Conservation (phyloP, 2,113 vertebrate species). For the Morone chrysops region DNA sequence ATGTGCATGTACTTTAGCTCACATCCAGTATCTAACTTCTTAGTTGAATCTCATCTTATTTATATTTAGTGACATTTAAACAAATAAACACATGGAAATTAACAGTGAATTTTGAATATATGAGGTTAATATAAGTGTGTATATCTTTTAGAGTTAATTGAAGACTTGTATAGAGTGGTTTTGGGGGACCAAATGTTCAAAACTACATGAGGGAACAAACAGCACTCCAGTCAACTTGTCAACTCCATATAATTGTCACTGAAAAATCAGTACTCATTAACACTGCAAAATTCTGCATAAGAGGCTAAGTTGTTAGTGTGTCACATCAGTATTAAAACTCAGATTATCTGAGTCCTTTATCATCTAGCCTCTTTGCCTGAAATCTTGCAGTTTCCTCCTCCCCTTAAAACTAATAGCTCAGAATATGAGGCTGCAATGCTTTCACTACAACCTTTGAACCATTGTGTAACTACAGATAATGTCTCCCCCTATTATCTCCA, state of each 20-base stretch:
- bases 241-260: constrained; percentile 55
- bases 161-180: background rate
- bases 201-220: constrained; percentile 48
- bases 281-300: constrained; percentile 6
- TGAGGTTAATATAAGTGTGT: background rate
- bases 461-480: constrained; percentile 20
- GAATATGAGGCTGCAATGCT: constrained; percentile 16
- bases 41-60: background rate
- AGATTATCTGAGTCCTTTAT: background rate
- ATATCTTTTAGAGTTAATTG: background rate
- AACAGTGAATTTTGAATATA: background rate
- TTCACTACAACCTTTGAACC: constrained; percentile 32
- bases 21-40: background rate
- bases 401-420: background rate
- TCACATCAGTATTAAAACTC: constrained; percentile 24
- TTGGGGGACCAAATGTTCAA: background rate
- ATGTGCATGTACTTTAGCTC: constrained; percentile 2
- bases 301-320: constrained; percentile 40
- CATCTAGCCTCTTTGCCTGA: background rate
- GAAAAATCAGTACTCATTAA: constrained; percentile 55
- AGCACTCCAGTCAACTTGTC: constrained; percentile 52
- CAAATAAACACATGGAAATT: background rate
- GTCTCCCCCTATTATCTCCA: constrained; percentile 46
- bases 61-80: constrained; percentile 2
- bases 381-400: background rate